phyloP scores from a whole-genome alignment of 2,797 vertebrate genomes.

The Loriculus beryllinus region DNA sequence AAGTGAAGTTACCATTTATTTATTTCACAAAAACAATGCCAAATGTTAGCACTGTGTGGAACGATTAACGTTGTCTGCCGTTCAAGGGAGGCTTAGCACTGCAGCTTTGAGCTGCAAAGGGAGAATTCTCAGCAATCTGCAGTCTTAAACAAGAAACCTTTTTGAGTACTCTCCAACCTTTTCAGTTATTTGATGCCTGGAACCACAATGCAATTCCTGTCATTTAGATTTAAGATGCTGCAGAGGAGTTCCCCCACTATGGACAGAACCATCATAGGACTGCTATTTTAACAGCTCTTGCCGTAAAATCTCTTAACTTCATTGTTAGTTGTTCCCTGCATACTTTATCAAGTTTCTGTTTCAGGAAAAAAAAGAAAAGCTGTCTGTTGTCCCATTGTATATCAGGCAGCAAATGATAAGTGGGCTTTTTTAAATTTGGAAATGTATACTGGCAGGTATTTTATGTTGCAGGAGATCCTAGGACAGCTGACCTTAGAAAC shows the following conservation, averaged over 20 bases:
- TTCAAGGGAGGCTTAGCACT: background rate
- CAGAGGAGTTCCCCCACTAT: background rate
- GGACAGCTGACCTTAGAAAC: constrained; percentile 11
- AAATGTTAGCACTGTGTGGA: background rate
- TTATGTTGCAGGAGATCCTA: constrained; percentile 30
- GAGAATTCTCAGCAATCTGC: background rate
- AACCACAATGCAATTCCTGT: background rate
- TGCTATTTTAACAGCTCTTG: background rate
- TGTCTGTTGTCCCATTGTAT: background rate
- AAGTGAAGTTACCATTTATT: background rate
- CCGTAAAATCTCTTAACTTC: background rate
- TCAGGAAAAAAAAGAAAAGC: background rate
- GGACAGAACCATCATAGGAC: background rate
- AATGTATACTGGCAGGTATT: constrained; percentile 1
- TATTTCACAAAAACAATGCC: background rate
- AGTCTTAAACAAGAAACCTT: background rate
- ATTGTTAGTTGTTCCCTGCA: background rate
- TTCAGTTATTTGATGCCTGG: background rate
- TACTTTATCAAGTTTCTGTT: background rate
- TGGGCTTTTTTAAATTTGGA: constrained; percentile 18
- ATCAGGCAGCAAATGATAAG: background rate
- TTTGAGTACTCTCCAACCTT: background rate
- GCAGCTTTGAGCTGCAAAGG: background rate
- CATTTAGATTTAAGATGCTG: background rate
- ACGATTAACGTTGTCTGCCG: background rate